Conservation (phyloP, 2,797 vertebrate genomes). For the Onychomys torridus region DNA sequence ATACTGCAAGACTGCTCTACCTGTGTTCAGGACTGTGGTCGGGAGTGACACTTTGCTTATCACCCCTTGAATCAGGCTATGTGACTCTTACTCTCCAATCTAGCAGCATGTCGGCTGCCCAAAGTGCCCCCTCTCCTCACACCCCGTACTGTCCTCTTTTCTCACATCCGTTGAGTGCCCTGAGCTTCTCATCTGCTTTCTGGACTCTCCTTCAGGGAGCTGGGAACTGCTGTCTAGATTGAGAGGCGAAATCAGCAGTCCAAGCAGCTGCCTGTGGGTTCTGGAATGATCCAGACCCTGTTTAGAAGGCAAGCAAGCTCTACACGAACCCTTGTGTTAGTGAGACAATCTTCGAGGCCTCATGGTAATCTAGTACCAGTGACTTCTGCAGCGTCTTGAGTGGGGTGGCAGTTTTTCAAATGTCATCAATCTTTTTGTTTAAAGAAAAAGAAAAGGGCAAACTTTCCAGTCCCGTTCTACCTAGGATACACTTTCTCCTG, state of each 20-base stretch:
- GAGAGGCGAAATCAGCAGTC: not conserved
- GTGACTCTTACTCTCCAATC: too few species aligned
- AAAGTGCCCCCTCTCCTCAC: fast-evolving
- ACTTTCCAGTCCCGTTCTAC: slow-evolving; percentile 79
- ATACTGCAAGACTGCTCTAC: not conserved
- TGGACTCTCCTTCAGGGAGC: too few species aligned
- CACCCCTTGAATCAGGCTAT: not conserved
- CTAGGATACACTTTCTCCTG: slow-evolving; percentile 73
- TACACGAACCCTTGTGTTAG: not conserved
- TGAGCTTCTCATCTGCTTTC: not conserved
- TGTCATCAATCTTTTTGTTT: slow-evolving; percentile 73
- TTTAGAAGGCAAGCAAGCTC: not conserved
- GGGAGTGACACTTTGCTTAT: fast-evolving
- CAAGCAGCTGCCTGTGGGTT: not conserved
- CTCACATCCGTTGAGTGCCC: not conserved
- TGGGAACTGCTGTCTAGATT: not conserved
- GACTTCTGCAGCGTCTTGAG: slow-evolving; percentile 52
- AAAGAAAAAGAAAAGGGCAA: slow-evolving; percentile 32
- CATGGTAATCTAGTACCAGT: not conserved
- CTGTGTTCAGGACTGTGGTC: not conserved
- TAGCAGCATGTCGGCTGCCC: fast-evolving
- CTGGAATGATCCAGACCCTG: not conserved
- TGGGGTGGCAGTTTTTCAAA: slow-evolving; percentile 67
- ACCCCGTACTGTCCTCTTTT: fast-evolving
- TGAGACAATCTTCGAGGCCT: not conserved